Percentiles rank a stretch among this genome's conserved stretches.
Conservation (phyloP, 35 echinoderm and acorn worm species). For the Holothuria glaberrima region DNA sequence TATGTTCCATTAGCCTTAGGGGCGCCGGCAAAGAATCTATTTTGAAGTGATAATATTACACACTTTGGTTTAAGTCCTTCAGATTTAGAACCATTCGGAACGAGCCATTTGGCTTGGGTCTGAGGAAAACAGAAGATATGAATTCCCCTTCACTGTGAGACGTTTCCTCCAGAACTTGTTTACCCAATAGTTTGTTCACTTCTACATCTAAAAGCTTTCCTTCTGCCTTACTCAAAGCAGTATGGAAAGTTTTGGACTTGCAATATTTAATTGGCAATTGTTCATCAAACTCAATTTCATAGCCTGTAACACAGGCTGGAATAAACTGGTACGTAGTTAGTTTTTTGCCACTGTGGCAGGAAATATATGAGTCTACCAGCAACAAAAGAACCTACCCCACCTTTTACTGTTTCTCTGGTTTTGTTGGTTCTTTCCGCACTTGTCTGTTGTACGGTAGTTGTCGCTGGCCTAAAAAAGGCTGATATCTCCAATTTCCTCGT, state of each 20-base stretch:
- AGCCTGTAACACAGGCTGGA: neutral
- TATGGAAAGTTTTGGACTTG: neutral
- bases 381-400: slow-evolving; percentile 41
- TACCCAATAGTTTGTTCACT: slow-evolving; percentile 30
- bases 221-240: slow-evolving; percentile 8
- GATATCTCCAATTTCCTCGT: slow-evolving; percentile 45
- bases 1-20: neutral
- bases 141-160: neutral
- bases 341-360: slow-evolving; percentile 48
- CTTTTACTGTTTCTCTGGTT: slow-evolving; percentile 23
- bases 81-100: no score
- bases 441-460: neutral
- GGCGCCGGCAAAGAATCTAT: slow-evolving; percentile 33
- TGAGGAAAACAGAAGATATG: neutral
- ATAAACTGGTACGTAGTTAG: neutral
- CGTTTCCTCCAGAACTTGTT: slow-evolving; percentile 31
- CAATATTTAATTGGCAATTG: slow-evolving; percentile 17
- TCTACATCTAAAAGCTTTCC: neutral
- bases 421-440: neutral
- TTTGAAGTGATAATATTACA: slow-evolving; percentile 33
- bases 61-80: no score
- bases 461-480: slow-evolving; percentile 28
- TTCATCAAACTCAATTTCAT: slow-evolving; percentile 36
- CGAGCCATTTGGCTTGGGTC: no score
- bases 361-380: slow-evolving; percentile 28